phyloP scores from a whole-genome alignment of 2,797 vertebrate species.

The Halcyon leucocephala region DNA sequence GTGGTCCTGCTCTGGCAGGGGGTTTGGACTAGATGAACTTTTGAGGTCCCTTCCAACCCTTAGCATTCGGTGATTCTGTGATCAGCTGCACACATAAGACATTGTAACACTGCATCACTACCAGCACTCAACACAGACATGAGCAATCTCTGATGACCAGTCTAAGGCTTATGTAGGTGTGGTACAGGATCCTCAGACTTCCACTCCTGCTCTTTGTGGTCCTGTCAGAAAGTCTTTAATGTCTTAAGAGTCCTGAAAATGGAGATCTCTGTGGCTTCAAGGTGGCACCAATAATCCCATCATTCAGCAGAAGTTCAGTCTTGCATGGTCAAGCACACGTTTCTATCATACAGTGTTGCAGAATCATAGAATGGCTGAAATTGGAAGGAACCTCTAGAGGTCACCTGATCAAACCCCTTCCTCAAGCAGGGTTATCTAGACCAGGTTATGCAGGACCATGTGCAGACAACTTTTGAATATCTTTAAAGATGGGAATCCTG shows the following conservation, averaged over 20 bases:
- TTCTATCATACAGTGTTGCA: not conserved
- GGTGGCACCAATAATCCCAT: not conserved
- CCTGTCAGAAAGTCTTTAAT: not conserved
- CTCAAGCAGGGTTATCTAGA: not conserved
- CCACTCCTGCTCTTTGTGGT: not conserved
- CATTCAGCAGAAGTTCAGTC: not conserved
- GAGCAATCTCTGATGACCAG: not conserved
- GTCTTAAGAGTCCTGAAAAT: not conserved
- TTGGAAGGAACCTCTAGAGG: not conserved
- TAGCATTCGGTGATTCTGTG: too few relatives aligned
- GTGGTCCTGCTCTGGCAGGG: too few relatives aligned
- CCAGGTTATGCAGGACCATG: rapidly evolving
- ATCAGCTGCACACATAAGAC: not conserved
- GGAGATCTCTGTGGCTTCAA: not conserved
- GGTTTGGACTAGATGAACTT: too few relatives aligned
- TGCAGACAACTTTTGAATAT: not conserved
- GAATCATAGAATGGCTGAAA: not conserved
- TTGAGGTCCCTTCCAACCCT: too few relatives aligned
- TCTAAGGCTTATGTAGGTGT: not conserved
- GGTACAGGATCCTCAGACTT: not conserved
- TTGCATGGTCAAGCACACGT: not conserved
- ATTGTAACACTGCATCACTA: not conserved
- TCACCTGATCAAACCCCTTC: not conserved
- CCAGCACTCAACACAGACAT: not conserved
- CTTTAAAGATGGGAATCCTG: not conserved